phyloP scores from a whole-genome alignment of 2,797 vertebrate species.

The Mus caroli region DNA sequence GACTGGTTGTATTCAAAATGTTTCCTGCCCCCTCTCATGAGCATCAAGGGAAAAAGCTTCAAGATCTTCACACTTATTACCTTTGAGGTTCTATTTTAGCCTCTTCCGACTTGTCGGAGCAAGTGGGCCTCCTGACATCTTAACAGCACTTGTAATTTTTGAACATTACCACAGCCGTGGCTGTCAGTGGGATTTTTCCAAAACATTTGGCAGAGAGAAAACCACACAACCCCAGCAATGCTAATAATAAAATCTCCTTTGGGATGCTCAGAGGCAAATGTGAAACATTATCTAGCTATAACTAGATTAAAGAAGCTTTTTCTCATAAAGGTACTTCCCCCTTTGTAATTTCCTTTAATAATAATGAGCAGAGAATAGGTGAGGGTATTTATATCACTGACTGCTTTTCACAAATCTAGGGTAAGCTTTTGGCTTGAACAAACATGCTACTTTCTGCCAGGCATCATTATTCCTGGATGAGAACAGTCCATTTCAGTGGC shows the following conservation, averaged over 20 bases:
- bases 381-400: not conserved
- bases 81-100: slow-evolving; percentile 58
- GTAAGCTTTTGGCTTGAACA: not conserved
- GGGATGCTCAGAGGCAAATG: slow-evolving; percentile 64
- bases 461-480: not conserved
- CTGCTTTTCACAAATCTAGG: not conserved
- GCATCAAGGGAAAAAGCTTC: slow-evolving; percentile 42
- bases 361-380: slow-evolving; percentile 53
- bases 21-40: not conserved
- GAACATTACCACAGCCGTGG: slow-evolving; percentile 44
- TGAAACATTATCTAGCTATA: slow-evolving; percentile 71
- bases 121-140: slow-evolving; percentile 66
- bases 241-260: slow-evolving; percentile 73
- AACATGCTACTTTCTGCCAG: not conserved
- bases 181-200: slow-evolving; percentile 67
- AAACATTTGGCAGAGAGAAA: slow-evolving; percentile 43
- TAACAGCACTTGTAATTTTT: slow-evolving; percentile 67
- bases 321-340: slow-evolving; percentile 38
- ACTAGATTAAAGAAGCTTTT: slow-evolving; percentile 74
- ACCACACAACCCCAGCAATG: slow-evolving; percentile 20
- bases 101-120: slow-evolving; percentile 2
- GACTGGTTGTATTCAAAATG: not conserved
- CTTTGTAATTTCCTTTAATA: slow-evolving; percentile 66
- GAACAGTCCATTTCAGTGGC: not conserved
- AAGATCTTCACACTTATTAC: slow-evolving; percentile 48